phyloP scores from a whole-genome alignment of 2,113 vertebrate species.

The Chelonoidis abingdonii region DNA sequence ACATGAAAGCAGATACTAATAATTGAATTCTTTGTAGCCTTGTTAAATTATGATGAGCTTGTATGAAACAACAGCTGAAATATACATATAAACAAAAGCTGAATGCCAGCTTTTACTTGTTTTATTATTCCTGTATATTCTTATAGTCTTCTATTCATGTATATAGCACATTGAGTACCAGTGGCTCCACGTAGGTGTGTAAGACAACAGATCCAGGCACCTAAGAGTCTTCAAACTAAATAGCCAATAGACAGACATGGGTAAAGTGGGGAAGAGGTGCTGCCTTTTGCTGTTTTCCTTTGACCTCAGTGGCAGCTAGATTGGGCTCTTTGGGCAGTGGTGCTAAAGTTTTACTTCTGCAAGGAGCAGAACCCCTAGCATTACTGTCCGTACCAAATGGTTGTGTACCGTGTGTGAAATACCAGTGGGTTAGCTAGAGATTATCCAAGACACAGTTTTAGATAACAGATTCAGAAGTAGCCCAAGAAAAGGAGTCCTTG shows the following conservation, averaged over 20 bases:
- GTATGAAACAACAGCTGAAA: neutral
- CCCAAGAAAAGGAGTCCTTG: accelerated
- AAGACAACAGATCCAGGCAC: accelerated
- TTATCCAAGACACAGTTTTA: neutral
- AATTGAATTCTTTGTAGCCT: neutral
- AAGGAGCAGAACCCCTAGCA: neutral
- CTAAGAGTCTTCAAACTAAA: neutral
- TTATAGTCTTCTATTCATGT: neutral
- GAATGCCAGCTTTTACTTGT: neutral
- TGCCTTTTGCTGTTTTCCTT: neutral
- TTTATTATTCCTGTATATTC: neutral
- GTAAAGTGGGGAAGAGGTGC: neutral
- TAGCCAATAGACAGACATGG: neutral
- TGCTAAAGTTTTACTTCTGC: neutral
- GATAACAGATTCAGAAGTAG: accelerated
- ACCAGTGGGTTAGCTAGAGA: neutral
- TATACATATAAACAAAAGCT: accelerated
- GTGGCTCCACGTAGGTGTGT: neutral
- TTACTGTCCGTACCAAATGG: neutral
- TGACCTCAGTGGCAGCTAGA: neutral
- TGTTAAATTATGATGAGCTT: neutral
- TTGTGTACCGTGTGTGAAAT: neutral
- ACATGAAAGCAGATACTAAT: neutral
- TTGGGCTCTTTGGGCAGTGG: neutral
- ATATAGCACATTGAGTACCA: neutral